Percentiles rank a stretch among this genome's conserved stretches.
Conservation (phyloP, 2,888 invertebrate species). For the Lymantria dispar region DNA sequence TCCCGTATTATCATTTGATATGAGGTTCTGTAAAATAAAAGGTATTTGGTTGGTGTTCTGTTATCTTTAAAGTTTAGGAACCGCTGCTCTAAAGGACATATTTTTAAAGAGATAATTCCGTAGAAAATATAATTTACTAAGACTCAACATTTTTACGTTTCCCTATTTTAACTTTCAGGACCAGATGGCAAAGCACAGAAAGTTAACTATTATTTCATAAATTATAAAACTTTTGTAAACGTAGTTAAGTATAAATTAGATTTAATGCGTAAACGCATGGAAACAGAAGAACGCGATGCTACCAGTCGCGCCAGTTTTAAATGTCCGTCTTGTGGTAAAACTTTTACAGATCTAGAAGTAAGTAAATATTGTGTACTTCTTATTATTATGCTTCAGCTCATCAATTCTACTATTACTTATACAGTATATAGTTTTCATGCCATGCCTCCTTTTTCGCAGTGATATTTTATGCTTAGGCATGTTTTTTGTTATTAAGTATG, state of each 20-base stretch:
- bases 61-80: too few relatives aligned
- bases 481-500: too few relatives aligned
- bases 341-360: conserved; percentile 97
- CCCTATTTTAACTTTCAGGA: conserved; percentile 48
- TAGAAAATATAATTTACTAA: too few relatives aligned
- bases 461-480: too few relatives aligned
- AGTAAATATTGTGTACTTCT: conserved; percentile 18
- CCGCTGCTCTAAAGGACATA: too few relatives aligned
- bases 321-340: conserved; percentile 94
- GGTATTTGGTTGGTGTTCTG: too few relatives aligned
- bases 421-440: too few relatives aligned
- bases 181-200: conserved; percentile 96
- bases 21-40: too few relatives aligned
- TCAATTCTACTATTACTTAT: too few relatives aligned
- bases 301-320: conserved; percentile 98
- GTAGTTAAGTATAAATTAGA: conserved; percentile 98
- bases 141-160: background rate
- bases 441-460: too few relatives aligned
- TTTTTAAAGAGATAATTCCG: too few relatives aligned
- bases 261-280: conserved; percentile 96
- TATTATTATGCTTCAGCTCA: background rate
- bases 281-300: conserved; percentile 96
- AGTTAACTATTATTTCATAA: conserved; percentile 98
- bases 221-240: conserved; percentile 98
- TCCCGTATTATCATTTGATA: too few relatives aligned